Evolutionary conservation across 2,888 invertebrate genomes (phyloP).

Genomic region (Meganola albula): DNA sequence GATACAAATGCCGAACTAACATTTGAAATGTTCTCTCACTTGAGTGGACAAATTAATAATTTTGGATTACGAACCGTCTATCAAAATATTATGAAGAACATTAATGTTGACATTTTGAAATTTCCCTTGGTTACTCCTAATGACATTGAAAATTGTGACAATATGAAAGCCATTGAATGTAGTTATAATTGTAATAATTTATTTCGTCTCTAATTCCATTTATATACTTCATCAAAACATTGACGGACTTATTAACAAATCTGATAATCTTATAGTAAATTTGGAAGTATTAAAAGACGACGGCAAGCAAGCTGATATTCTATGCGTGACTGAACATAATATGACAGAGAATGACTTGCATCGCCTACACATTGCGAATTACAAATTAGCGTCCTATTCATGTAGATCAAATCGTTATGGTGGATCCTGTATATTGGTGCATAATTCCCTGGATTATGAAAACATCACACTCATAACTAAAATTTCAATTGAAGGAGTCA

Average conservation of each 20-base stretch:
- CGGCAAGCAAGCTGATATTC: constrained; percentile 1
- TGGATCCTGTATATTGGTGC: neutral
- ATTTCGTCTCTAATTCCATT: constrained; percentile 5
- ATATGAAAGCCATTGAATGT: neutral
- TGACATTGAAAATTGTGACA: neutral
- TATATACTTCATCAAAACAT: constrained; percentile 6
- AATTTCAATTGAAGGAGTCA: neutral
- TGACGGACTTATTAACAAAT: constrained; percentile 6
- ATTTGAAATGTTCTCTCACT: neutral
- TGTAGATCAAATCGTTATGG: neutral
- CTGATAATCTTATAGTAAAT: neutral
- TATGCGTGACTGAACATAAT: constrained; percentile 8
- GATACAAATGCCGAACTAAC: neutral
- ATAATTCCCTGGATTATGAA: neutral
- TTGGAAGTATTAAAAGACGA: neutral
- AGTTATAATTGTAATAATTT: constrained; percentile 1
- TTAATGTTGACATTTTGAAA: neutral
- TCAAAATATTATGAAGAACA: neutral
- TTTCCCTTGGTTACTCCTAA: neutral
- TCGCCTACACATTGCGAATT: constrained; percentile 1
- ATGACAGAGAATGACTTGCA: constrained; percentile 3
- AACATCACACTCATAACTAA: too few relatives aligned
- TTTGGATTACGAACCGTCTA: neutral
- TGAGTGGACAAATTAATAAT: neutral
- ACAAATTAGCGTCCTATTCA: constrained; percentile 1